Base-by-base conservation (phyloP, 2,113 vertebrate species). In the Coracopsis vasa region DNA sequence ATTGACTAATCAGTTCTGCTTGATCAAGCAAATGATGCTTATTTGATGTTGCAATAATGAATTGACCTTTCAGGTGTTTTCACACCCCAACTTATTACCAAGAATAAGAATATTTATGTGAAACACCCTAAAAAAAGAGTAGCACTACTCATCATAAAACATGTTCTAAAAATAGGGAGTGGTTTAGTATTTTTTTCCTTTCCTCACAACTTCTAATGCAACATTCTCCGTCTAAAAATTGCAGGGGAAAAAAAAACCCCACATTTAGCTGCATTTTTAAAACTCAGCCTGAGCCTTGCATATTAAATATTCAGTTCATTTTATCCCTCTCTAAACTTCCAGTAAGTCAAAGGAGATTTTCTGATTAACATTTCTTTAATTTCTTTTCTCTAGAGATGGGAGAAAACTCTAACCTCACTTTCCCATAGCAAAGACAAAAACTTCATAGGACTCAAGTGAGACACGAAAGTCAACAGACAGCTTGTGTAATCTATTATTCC, bases 11-110 rank as follows among this genome's bases (percentile, higher is more conserved):
- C 79, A 83, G 92, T 90, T 97, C 93, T 94, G 95, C 93, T 96
- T 95, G 85, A 94, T 96, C 96, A 96, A 89, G 70, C 66, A 92
- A 90, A 93, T 90, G 88, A 90, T 91, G 84, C 79, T 90, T 95
- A 91, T 94, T 81, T 90, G 73, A 95, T 77, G 35, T 83, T 81
- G 88, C 8, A 31, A 95, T 95, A 96, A 96, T 93, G 92, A 96
- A 95, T 50, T 90, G 54, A 87, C 66, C 62, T 94, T 97, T 94
- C 71, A 95, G 92, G 92, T 96, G 81, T 54, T 94, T 92, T 75
- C 74, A 90, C 84, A 69, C 72, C 53, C 90, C 79, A 81, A 31
- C 65, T 84, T 91, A 80, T 88, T 86, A 88, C 24, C 61, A 81
- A 78, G 69, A 91, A 23, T 45, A 58, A 85, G 50, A 61, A 45